These are phyloP conservation scores for Pachydiplax longipennis DNA, from an alignment of 2,888 invertebrate species.

Conservation along the genomic window DNA sequence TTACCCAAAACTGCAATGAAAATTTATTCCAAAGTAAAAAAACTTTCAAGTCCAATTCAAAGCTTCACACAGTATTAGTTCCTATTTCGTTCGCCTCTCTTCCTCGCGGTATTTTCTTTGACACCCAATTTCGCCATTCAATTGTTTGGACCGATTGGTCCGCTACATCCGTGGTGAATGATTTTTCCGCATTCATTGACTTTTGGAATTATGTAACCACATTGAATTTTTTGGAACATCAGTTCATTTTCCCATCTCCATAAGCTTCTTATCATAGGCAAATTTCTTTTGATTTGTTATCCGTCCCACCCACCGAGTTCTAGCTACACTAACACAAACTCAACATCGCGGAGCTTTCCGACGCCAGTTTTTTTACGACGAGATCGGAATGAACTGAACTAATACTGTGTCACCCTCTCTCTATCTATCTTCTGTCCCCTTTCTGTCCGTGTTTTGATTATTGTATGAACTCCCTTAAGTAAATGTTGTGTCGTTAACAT, in stretches of 20 bases:
- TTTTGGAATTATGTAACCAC: not conserved
- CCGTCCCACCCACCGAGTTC: not conserved
- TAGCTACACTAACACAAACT: not conserved
- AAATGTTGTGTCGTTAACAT: conserved; percentile 43
- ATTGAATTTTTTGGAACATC: not conserved
- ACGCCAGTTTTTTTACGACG: not conserved
- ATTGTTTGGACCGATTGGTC: not conserved
- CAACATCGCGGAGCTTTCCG: not conserved
- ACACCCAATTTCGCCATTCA: not conserved
- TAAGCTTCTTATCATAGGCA: not conserved
- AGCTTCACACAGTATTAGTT: conserved; percentile 46
- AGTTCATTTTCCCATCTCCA: not conserved
- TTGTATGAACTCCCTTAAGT: conserved; percentile 41
- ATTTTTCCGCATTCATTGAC: not conserved
- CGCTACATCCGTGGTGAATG: not conserved
- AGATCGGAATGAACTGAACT: conserved; percentile 29
- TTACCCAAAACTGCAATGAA: conserved; percentile 42
- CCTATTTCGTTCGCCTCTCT: conserved; percentile 5
- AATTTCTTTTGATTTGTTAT: not conserved
- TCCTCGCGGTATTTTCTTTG: not conserved
- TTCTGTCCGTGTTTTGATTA: conserved; percentile 41
- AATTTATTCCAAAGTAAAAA: conserved; percentile 35
- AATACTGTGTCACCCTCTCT: conserved; percentile 43
- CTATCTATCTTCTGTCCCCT: not conserved
- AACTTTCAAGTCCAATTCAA: not conserved